phyloP scores from a whole-genome alignment of 1,140 invertebrate genomes.

The Halyomorpha halys region DNA sequence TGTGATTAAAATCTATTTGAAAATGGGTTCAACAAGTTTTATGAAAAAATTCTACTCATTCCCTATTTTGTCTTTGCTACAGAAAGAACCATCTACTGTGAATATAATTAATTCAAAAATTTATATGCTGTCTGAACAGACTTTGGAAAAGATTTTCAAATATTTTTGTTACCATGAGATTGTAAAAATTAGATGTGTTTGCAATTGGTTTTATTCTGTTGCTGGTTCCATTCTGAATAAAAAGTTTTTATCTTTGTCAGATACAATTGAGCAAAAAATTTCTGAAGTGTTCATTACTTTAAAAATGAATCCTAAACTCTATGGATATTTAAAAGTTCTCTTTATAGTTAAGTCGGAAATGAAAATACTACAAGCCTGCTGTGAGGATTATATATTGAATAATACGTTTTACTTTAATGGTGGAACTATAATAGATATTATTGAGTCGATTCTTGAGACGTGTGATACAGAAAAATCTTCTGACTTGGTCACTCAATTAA shows the following conservation, averaged over 20 bases:
- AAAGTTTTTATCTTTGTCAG: neutral
- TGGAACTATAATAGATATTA: neutral
- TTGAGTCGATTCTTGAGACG: neutral
- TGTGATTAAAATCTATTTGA: no score
- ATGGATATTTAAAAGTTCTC: neutral
- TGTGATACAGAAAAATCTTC: neutral
- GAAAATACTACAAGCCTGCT: neutral
- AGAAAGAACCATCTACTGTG: neutral
- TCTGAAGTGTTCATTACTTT: neutral
- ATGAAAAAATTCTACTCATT: slow-evolving; percentile 2
- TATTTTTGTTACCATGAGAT: neutral
- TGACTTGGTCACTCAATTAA: neutral
- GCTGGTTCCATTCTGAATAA: neutral
- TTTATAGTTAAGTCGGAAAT: neutral
- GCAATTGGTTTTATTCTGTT: neutral
- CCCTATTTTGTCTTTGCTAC: neutral
- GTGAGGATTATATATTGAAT: neutral
- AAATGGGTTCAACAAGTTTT: no score
- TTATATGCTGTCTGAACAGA: slow-evolving; percentile 1
- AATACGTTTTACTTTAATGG: neutral
- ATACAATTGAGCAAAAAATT: neutral
- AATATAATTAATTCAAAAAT: neutral
- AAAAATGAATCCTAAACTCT: neutral
- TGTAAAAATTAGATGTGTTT: neutral
- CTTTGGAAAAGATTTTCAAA: neutral